Conservation (phyloP, 2,797 vertebrate genomes). For the Rhodeus uyekii region DNA sequence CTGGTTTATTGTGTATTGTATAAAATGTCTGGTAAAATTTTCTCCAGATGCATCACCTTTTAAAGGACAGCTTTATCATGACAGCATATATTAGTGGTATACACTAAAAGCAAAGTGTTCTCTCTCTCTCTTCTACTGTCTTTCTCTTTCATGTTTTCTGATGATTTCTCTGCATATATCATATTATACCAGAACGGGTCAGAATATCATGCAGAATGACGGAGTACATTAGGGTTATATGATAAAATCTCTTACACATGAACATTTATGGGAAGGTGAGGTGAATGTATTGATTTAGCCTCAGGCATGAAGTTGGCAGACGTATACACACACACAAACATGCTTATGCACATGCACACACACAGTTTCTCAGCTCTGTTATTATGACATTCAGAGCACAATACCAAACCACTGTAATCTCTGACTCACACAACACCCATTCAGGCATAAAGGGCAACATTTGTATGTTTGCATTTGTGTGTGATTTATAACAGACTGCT, state of each 20-base stretch:
- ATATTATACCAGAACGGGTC: neutral
- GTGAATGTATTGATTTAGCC: conserved; percentile 19
- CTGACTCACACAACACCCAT: conserved; percentile 48
- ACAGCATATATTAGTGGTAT: neutral
- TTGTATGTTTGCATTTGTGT: conserved; percentile 28
- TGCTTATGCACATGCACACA: neutral
- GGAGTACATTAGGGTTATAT: conserved; percentile 6
- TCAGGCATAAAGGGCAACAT: conserved; percentile 48
- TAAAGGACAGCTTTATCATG: conserved; percentile 3
- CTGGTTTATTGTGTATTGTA: neutral
- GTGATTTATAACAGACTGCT: conserved; percentile 4
- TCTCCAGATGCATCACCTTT: neutral
- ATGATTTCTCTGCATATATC: neutral
- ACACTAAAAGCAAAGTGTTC: neutral
- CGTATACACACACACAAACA: neutral
- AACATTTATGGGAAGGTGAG: conserved; percentile 16
- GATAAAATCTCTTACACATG: conserved; percentile 24
- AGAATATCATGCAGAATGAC: neutral
- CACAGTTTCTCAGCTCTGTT: conserved; percentile 23
- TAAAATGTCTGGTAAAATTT: neutral
- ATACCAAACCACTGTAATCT: conserved; percentile 37
- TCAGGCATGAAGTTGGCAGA: neutral
- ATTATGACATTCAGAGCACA: conserved; percentile 43
- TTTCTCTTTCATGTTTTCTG: neutral
- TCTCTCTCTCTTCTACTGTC: conserved; percentile 2